A percentile compares a stretch with the other conserved stretches of the same genome.
Evolutionary conservation across 2,888 invertebrate genomes (phyloP).

Genomic region (Didymodactylos carnosus): DNA sequence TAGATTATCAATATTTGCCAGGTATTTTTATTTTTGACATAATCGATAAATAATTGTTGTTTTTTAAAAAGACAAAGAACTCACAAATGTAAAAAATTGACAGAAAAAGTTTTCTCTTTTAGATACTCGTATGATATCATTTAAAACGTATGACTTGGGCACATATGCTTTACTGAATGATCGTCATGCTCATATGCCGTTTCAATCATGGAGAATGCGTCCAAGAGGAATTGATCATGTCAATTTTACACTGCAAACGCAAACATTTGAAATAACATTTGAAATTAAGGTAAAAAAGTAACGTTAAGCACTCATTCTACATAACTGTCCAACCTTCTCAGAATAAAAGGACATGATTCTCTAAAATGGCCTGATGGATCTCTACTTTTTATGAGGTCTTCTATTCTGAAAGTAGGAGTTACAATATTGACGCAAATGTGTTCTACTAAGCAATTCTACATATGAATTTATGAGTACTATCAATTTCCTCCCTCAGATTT

Average conservation of each 20-base stretch:
- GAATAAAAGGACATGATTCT: too few relatives aligned
- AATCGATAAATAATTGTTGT: neutral
- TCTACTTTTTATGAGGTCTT: too few relatives aligned
- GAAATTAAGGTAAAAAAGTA: constrained; percentile 29
- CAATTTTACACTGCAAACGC: constrained; percentile 29
- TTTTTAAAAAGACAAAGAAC: too few relatives aligned
- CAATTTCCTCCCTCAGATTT: too few relatives aligned
- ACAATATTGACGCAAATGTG: too few relatives aligned
- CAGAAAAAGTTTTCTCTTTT: neutral
- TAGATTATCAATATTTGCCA: constrained; percentile 27
- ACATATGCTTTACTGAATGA: constrained; percentile 32
- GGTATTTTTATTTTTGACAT: constrained; percentile 19
- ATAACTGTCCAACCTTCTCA: too few relatives aligned
- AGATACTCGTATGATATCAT: constrained; percentile 20
- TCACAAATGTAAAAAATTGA: neutral
- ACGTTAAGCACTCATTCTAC: too few relatives aligned
- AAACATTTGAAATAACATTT: constrained; percentile 30
- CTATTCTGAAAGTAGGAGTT: too few relatives aligned
- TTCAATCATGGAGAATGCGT: constrained; percentile 18
- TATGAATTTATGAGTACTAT: too few relatives aligned
- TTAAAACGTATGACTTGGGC: constrained; percentile 29
- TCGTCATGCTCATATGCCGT: constrained; percentile 34
- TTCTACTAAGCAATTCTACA: too few relatives aligned
- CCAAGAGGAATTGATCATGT: constrained; percentile 20
- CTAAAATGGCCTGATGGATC: too few relatives aligned